Conservation (phyloP, 1,140 invertebrate genomes). For the Euura saliciscinereae region DNA sequence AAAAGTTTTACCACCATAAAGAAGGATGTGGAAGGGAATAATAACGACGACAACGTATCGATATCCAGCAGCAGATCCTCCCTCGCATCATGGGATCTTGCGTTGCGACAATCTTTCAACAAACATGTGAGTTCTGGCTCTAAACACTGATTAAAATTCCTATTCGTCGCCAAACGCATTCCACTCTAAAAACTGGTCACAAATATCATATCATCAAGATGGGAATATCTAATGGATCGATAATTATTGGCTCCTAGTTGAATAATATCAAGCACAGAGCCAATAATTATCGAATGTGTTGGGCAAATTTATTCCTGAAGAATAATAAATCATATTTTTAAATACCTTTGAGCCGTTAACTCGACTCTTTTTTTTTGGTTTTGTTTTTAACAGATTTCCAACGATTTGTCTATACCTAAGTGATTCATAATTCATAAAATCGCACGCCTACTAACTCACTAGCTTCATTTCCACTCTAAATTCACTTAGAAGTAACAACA, state of each 20-base stretch:
- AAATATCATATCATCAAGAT: not conserved
- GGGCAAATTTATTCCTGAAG: constrained; percentile 2
- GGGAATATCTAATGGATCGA: constrained; percentile 5
- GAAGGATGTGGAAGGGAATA: constrained; percentile 54
- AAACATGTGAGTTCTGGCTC: constrained; percentile 50
- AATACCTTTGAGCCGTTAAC: not conserved
- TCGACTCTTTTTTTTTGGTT: no score
- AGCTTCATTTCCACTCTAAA: not conserved
- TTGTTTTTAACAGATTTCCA: not conserved
- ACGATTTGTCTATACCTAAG: not conserved
- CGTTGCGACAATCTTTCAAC: constrained; percentile 57
- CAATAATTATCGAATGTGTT: not conserved
- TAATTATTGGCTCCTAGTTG: not conserved
- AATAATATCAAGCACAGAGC: not conserved
- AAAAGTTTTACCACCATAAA: constrained; percentile 60
- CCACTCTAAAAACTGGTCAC: not conserved
- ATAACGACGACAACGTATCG: constrained; percentile 57
- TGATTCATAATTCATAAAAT: not conserved
- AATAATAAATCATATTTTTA: not conserved
- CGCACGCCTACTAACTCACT: not conserved
- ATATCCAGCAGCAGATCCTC: constrained; percentile 70
- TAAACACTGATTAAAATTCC: no score
- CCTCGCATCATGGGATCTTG: constrained; percentile 65
- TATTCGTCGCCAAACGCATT: no score
- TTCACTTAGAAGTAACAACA: not conserved